These are phyloP conservation scores for Moxostoma hubbsi DNA, from an alignment of 2,797 vertebrate species.

Conservation along the genomic window DNA sequence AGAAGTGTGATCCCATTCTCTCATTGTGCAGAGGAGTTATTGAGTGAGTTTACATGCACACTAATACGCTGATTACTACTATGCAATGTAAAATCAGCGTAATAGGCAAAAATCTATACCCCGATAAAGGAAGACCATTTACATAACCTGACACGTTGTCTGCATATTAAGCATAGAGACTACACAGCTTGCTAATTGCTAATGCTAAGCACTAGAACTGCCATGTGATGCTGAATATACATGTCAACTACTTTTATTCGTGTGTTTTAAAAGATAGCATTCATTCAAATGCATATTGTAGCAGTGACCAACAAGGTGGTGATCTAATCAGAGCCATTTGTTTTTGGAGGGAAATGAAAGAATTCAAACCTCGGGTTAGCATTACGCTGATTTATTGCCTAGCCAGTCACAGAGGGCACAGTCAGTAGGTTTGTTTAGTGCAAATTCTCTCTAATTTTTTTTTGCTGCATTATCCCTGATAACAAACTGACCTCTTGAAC, in stretches of 20 bases:
- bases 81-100: too few species aligned
- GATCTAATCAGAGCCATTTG: constrained; percentile 11
- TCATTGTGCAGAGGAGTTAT: constrained; percentile 19
- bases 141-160: too few species aligned
- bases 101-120: too few species aligned
- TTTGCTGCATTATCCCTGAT: background rate
- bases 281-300: constrained; percentile 36
- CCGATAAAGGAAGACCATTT: too few species aligned
- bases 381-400: constrained; percentile 13
- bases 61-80: background rate
- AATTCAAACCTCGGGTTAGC: constrained; percentile 28
- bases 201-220: constrained; percentile 25
- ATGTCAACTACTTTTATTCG: constrained; percentile 32
- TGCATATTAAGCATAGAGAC: too few species aligned
- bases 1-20: constrained; percentile 52
- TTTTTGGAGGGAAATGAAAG: constrained; percentile 46
- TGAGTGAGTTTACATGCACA: background rate
- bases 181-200: background rate
- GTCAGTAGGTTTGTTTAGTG: background rate
- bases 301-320: background rate
- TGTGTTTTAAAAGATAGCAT: constrained; percentile 16
- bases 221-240: constrained; percentile 7
- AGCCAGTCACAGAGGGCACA: background rate
- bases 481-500: background rate
- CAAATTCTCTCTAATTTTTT: constrained; percentile 4